Conservation (phyloP, 2,113 vertebrate genomes). For the Suncus etruscus region DNA sequence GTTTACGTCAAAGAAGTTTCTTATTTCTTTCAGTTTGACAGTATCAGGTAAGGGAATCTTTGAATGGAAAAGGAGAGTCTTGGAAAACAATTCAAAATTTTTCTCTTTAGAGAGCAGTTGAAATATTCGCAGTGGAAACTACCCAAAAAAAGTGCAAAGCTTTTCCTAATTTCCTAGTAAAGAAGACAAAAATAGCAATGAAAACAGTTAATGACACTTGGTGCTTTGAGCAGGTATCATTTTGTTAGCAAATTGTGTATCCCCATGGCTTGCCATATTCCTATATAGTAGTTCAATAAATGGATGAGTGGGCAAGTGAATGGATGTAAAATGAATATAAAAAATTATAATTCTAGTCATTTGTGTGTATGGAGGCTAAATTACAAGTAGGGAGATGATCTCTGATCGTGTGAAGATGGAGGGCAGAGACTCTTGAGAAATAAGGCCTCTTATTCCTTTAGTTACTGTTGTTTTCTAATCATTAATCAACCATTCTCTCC, state of each 20-base stretch:
- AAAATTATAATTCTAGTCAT: neutral
- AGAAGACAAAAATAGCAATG: constrained; percentile 38
- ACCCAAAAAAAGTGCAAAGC: neutral
- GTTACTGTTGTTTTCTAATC: neutral
- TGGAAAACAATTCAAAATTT: neutral
- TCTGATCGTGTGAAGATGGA: neutral
- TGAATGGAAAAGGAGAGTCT: neutral
- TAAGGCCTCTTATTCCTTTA: neutral
- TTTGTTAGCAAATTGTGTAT: neutral
- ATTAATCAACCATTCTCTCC: neutral
- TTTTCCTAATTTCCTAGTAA: neutral
- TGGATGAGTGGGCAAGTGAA: neutral
- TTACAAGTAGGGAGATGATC: neutral
- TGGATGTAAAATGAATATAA: neutral
- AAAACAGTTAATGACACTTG: neutral
- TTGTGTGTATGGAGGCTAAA: neutral
- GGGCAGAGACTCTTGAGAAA: neutral
- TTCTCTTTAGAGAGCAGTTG: neutral
- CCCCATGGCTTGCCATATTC: neutral
- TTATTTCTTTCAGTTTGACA: neutral
- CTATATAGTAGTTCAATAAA: neutral
- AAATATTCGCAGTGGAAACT: neutral
- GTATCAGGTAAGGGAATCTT: constrained; percentile 73
- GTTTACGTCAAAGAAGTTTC: neutral
- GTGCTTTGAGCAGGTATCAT: neutral